Evolutionary conservation across 2,888 invertebrate genomes (phyloP), one percentile per base, ranked within the genome.

Genomic region (Cryptocephalus primarius): DNA sequence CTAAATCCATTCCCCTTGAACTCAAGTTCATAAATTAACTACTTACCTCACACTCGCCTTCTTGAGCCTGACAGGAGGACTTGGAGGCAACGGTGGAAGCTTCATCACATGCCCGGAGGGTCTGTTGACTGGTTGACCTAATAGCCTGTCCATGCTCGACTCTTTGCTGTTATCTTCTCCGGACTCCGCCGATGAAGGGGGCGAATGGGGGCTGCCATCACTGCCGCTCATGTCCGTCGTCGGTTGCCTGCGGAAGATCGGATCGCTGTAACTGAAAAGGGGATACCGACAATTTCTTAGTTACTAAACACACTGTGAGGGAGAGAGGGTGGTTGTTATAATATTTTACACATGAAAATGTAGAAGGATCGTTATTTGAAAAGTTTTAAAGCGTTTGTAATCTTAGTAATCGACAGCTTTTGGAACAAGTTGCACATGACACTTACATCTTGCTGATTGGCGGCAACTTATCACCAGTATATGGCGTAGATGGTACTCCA

Each of bases 391-490:
- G n/a, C n/a, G n/a, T n/a, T n/a, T n/a, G n/a, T n/a, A n/a, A n/a
- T n/a, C n/a, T n/a, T n/a, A n/a, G n/a, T n/a, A n/a, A n/a, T n/a
- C n/a, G n/a, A n/a, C n/a, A n/a, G n/a, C n/a, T n/a, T 34, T 39
- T 39, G 11, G 12, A 8, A 8, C 9, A 39, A 39, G 12, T 11
- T 8, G 9, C 11, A 39, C n/a, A 14, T 31, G 33, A 32, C 39
- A 58, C 62, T 63, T 58, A 79, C 80, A 78, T 78, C 56, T 76
- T 73, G 45, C 77, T 76, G 34, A 83, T 81, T 9, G 82, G 80
- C 14, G 82, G 82, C 48, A 83, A 65, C 52, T 79, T 79, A 49
- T 77, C 75, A 0, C 73, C 68, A 12, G 76, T 72, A 59, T 74
- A 73, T 11, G 75, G 74, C 14, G 52, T 51, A 45, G 61, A 55